Base-by-base conservation (phyloP, 2,888 invertebrate genomes). In the Thyatira batis region DNA sequence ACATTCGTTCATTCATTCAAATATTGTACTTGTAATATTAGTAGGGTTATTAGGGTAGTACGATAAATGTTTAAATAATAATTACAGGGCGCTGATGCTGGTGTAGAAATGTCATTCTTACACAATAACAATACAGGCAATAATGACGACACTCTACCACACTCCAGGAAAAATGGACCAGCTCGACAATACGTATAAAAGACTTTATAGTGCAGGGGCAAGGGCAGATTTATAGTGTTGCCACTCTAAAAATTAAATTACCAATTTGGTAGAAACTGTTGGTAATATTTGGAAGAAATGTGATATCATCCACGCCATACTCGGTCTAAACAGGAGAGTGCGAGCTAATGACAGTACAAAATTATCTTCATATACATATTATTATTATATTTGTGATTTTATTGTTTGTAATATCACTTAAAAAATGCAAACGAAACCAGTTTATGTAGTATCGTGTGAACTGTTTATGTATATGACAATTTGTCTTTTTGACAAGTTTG, bases 21-120 rank as follows among this genome's bases (percentile, higher is more conserved):
- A n/a, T n/a, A n/a, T n/a, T n/a, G n/a, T n/a, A n/a, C n/a, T n/a
- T n/a, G n/a, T n/a, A n/a, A n/a, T n/a, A n/a, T n/a, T n/a, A n/a
- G n/a, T n/a, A n/a, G n/a, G n/a, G n/a, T n/a, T n/a, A n/a, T n/a
- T n/a, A n/a, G n/a, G n/a, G n/a, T n/a, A n/a, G 8, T 3, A 44
- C 9, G 5, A 39, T 46, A 43, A 33, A 49, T 13, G 48, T 49
- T 51, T 50, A 50, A 58, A 61, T 55, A 67, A 45, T 73, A n/a
- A n/a, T 60, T 57, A 2, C 66, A 92, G 89, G 80, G 86, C 49
- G 86, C 86, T 1, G 92, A 92, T 53, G 82, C 84, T 28, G 87
- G 88, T 0, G 94, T 94, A 74, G 95, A 95, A 88, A 94, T 95
- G 93, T 94, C 95, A 49, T 94, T 94, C 83, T 85, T 95, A 68